Percentiles rank a stretch among this genome's conserved stretches.
Evolutionary conservation across 2,797 vertebrate species (phyloP).

Genomic region (Propithecus perrieri): DNA sequence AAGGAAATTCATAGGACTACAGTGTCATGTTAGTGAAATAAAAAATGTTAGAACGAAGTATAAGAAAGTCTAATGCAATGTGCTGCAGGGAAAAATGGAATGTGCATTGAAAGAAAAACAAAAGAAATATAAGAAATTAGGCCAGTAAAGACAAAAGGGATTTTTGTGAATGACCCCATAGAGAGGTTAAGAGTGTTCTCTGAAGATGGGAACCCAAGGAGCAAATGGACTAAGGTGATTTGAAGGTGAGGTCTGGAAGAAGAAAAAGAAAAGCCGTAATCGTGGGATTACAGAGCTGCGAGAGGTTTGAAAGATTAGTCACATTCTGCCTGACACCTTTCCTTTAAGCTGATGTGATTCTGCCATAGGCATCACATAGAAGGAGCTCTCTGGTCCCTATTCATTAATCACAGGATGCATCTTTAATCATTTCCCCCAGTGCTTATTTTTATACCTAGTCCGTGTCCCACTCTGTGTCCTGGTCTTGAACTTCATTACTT

Average conservation of each 20-base stretch:
- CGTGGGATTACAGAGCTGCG: background rate
- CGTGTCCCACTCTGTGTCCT: background rate
- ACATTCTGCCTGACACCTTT: background rate
- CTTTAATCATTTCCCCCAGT: background rate
- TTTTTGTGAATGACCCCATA: background rate
- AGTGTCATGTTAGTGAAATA: background rate
- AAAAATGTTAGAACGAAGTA: background rate
- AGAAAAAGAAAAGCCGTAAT: background rate
- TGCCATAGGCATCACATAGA: background rate
- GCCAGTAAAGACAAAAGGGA: background rate
- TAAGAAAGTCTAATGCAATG: background rate
- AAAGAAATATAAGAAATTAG: background rate
- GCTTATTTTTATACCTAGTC: background rate
- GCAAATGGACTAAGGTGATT: background rate
- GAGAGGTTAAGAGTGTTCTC: background rate
- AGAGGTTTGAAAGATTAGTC: background rate
- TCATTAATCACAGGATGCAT: background rate
- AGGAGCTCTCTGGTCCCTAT: background rate
- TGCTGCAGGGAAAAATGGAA: background rate
- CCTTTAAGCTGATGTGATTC: background rate
- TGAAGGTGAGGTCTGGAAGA: background rate
- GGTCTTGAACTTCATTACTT: background rate
- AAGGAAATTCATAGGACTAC: background rate
- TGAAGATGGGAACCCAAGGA: background rate
- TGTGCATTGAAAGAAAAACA: background rate